Evolutionary conservation across 2,797 vertebrate species (phyloP).

Genomic region (Pangasius krempfi): DNA sequence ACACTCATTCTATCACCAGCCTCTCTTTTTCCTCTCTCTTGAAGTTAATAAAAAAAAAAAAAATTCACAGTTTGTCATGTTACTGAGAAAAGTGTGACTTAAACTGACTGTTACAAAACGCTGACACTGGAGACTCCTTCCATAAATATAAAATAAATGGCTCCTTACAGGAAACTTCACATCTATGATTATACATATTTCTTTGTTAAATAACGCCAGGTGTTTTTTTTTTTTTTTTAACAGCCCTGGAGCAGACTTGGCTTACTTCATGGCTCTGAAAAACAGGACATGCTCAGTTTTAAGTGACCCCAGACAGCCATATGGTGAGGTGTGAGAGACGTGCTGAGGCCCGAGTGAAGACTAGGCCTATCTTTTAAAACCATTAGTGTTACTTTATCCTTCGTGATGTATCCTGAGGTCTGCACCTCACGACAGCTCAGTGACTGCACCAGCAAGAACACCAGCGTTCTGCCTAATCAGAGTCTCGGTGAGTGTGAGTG

Average conservation of each 20-base stretch:
- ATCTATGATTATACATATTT: neutral
- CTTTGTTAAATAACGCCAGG: neutral
- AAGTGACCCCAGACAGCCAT: slow-evolving; percentile 46
- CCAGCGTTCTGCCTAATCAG: slow-evolving; percentile 29
- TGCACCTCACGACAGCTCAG: neutral
- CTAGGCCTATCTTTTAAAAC: slow-evolving; percentile 53
- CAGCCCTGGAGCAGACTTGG: slow-evolving; percentile 32
- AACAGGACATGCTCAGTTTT: slow-evolving; percentile 35
- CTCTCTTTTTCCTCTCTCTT: neutral
- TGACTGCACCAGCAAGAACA: slow-evolving; percentile 63
- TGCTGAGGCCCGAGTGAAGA: slow-evolving; percentile 4
- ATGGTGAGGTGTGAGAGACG: slow-evolving; percentile 60
- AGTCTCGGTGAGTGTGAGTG: slow-evolving; percentile 2
- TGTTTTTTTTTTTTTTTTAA: too few relatives aligned
- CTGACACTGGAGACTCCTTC: neutral
- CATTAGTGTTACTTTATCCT: slow-evolving; percentile 61
- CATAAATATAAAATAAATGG: neutral
- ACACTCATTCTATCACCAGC: neutral
- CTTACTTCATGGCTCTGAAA: slow-evolving; percentile 25
- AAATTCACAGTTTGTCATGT: neutral
- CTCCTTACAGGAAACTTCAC: neutral
- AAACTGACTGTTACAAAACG: neutral
- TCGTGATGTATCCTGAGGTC: slow-evolving; percentile 12
- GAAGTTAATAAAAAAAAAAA: neutral
- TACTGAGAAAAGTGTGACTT: neutral